A percentile compares a stretch with the other conserved stretches of the same genome.
Conservation (phyloP, 2,888 invertebrate species). For the Brenthis ino region DNA sequence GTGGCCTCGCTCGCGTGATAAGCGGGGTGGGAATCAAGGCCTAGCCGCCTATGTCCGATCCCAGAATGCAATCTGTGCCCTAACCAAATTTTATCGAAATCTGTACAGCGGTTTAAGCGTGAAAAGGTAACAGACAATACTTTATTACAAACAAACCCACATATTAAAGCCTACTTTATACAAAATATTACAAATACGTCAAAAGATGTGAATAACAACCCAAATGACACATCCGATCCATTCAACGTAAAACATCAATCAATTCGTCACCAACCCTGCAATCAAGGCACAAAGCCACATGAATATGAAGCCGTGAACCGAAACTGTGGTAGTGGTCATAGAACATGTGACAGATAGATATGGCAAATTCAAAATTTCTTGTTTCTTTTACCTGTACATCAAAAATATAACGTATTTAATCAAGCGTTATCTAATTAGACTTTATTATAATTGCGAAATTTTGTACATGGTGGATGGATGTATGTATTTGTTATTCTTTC, state of each 20-base stretch:
- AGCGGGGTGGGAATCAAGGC: no score
- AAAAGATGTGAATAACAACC: constrained; percentile 5
- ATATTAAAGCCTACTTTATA: background rate
- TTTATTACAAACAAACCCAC: no score
- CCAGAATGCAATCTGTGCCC: no score
- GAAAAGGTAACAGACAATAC: no score
- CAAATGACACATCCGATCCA: constrained; percentile 20
- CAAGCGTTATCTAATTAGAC: no score
- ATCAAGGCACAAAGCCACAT: constrained; percentile 53
- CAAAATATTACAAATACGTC: constrained; percentile 7
- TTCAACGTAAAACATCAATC: constrained; percentile 54
- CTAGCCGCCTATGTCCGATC: no score
- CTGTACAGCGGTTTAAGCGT: no score
- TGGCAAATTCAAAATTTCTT: constrained; percentile 1
- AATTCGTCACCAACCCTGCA: constrained; percentile 63
- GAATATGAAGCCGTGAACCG: constrained; percentile 61
- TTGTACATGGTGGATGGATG: no score
- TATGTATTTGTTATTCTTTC: no score
- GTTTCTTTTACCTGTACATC: background rate
- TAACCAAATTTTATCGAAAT: no score
- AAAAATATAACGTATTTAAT: background rate
- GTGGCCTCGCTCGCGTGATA: no score
- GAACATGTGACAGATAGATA: constrained; percentile 30
- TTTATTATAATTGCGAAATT: no score
- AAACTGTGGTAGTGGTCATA: constrained; percentile 44